Evolutionary conservation across 2,113 vertebrate genomes (phyloP), one percentile per base, ranked within the genome.

Genomic region (Lepus americanus): DNA sequence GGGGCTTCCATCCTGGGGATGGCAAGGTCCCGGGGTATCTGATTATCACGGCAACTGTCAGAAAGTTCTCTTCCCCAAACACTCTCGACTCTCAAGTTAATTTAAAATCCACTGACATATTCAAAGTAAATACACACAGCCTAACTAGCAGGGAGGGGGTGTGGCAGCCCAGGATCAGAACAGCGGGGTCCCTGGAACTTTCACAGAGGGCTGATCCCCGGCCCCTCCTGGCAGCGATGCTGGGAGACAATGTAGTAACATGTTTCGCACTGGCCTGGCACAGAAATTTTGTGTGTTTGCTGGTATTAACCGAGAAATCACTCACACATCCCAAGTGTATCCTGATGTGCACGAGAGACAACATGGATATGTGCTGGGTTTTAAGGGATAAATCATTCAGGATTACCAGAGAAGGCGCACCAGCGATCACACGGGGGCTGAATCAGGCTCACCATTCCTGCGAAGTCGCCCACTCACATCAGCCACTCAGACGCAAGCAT

Each of bases 281-380:
- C 5, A 6, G 69, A 27, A 36, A 73, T 59, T 61, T 17, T 67
- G 12, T n/a, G 64, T 51, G 67, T 81, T 81, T 31, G 33, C 55
- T 66, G 44, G 44, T 53, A 29, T 44, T 89, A 92, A 81, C 53
- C 73, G 70, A 66, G 39, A 63, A 55, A 82, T 86, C 85, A 61
- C 33, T 31, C 69, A 19, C 36, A 16, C 0, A 9, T 67, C 92
- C 89, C 85, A 55, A 19, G 53, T 16, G 53, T 19, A 7, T 72
- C 59, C 31, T 4, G 84, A n/a, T 17, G 36, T n/a, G 51, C 85
- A 36, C 3, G 1, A 44, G 19, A 84, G 55, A 61, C 59, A 31
- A 31, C 25, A 36, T 4, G 31, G n/a, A n/a, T n/a, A 9, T 10
- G 49, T 84, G 87, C 29, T 27, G 64, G 20, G 82, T 84, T 73